A percentile compares a stretch with the other conserved stretches of the same genome.
Evolutionary conservation across 2,113 vertebrate species (phyloP).

Genomic region (Platichthys stellatus): DNA sequence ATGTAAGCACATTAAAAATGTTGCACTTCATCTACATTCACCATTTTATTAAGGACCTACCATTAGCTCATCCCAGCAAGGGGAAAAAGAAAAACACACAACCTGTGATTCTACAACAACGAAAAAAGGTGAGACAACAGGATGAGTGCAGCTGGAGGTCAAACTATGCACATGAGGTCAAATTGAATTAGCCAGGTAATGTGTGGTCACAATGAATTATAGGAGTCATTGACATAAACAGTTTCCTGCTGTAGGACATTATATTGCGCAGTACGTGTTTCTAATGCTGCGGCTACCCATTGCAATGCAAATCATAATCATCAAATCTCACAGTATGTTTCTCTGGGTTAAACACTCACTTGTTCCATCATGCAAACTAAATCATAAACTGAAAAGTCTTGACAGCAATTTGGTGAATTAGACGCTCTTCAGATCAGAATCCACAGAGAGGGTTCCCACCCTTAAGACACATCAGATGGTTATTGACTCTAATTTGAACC

Average conservation of each 20-base stretch:
- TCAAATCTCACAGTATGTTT: not conserved
- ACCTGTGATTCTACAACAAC: too few species aligned
- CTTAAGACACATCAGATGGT: not conserved
- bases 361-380: not conserved
- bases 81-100: too few species aligned
- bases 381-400: not conserved
- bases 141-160: too few species aligned
- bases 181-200: too few species aligned
- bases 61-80: too few species aligned
- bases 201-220: too few species aligned
- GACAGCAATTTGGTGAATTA: conserved; percentile 31
- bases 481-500: conserved; percentile 15
- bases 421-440: not conserved
- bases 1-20: not conserved
- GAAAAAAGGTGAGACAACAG: too few species aligned
- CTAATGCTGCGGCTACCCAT: too few species aligned
- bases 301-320: not conserved
- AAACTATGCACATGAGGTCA: not conserved
- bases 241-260: too few species aligned
- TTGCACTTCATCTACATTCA: not conserved
- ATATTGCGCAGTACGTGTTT: not conserved
- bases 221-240: too few species aligned
- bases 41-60: not conserved
- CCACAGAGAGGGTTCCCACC: not conserved
- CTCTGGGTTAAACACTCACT: not conserved